These are phyloP conservation scores for Cotesia congregata DNA, from an alignment of 2,888 invertebrate species.

Conservation along the genomic window DNA sequence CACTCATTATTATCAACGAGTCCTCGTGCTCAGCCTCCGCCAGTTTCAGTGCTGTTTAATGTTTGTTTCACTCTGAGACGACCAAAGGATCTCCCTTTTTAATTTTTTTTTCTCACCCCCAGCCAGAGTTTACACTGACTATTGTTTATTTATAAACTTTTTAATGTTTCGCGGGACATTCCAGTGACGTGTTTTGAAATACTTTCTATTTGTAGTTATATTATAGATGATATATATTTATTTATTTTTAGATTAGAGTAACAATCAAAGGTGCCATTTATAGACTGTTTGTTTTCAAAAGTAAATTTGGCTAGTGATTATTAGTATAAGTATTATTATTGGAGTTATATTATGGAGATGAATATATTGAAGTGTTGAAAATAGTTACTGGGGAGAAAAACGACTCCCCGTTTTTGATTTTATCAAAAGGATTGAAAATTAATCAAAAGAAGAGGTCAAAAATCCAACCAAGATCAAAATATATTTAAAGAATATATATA, in stretches of 20 bases:
- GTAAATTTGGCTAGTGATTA: background rate
- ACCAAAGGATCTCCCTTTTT: background rate
- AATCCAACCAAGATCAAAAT: background rate
- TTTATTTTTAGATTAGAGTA: background rate
- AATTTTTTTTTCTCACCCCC: background rate
- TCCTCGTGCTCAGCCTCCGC: background rate
- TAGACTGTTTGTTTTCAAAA: background rate
- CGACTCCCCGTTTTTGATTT: conserved; percentile 18
- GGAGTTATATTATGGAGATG: conserved; percentile 45
- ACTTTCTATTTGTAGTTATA: background rate
- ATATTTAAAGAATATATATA: background rate
- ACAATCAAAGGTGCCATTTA: background rate
- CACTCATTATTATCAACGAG: conserved; percentile 1
- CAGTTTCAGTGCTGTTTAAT: background rate
- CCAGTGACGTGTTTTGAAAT: background rate
- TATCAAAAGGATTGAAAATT: background rate
- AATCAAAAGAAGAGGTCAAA: conserved; percentile 4
- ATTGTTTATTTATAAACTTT: background rate
- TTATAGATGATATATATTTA: no score
- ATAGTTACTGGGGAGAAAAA: conserved; percentile 35
- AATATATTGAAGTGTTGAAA: conserved; percentile 52
- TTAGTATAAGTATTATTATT: background rate
- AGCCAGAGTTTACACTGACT: background rate
- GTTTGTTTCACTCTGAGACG: background rate
- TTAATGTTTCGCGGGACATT: background rate